Percentiles rank a stretch among this genome's conserved stretches.
Evolutionary conservation across 2,797 vertebrate species (phyloP).

Genomic region (Halcyon badia): DNA sequence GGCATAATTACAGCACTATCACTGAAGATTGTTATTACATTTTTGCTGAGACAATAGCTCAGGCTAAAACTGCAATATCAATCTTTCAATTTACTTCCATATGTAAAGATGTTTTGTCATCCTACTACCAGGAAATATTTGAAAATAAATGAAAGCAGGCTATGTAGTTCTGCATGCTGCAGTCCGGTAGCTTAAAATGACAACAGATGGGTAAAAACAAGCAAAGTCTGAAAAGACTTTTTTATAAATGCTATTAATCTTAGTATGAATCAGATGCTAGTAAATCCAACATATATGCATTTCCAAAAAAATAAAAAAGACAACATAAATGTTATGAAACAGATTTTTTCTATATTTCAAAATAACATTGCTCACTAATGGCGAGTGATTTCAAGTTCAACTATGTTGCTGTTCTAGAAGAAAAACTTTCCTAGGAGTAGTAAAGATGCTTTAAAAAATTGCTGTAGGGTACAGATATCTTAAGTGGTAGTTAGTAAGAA

Average conservation of each 20-base stretch:
- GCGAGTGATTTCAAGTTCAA: neutral
- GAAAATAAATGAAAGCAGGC: neutral
- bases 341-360: neutral
- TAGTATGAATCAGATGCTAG: neutral
- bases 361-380: neutral
- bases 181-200: neutral
- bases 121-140: neutral
- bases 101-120: neutral
- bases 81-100: conserved; percentile 1
- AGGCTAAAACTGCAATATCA: neutral
- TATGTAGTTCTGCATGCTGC: neutral
- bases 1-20: neutral
- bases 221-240: neutral
- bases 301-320: neutral
- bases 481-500: neutral
- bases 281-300: neutral
- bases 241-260: neutral
- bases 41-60: neutral
- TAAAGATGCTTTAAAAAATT: neutral
- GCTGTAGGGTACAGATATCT: neutral
- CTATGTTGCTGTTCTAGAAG: neutral
- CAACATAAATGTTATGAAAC: neutral
- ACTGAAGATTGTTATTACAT: neutral
- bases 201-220: neutral
- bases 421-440: neutral